These are phyloP conservation scores for Eremophila alpestris DNA, from an alignment of 2,797 vertebrate genomes.

Conservation along the genomic window DNA sequence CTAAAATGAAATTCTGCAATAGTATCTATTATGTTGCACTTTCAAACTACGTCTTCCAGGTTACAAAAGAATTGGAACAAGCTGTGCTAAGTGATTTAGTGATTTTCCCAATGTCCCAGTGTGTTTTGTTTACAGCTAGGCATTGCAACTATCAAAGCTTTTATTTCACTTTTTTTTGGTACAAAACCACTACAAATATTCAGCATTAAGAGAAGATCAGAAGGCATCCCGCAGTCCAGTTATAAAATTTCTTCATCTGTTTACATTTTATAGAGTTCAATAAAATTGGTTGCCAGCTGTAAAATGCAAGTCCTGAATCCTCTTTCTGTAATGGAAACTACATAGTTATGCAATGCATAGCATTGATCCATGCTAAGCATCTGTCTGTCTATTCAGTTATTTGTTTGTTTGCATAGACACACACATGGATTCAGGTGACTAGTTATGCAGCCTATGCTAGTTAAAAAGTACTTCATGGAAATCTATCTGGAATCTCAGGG, in stretches of 20 bases:
- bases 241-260: not conserved
- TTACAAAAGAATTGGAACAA: not conserved
- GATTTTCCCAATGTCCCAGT: not conserved
- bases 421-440: not conserved
- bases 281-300: not conserved
- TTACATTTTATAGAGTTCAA: not conserved
- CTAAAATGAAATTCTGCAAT: not conserved
- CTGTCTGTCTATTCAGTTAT: not conserved
- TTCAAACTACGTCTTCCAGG: not conserved
- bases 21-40: not conserved
- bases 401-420: not conserved
- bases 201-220: not conserved
- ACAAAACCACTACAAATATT: not conserved
- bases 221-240: not conserved
- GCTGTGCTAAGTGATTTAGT: not conserved
- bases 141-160: not conserved
- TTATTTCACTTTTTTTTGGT: not conserved
- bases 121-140: not conserved
- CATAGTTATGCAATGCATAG: not conserved
- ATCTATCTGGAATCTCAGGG: not conserved
- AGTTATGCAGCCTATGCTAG: not conserved
- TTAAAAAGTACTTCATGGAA: not conserved
- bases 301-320: not conserved
- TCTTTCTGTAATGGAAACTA: not conserved
- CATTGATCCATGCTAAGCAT: not conserved